Percentiles rank a stretch among this genome's conserved stretches.
Evolutionary conservation across 2,113 vertebrate genomes (phyloP).

Genomic region (Dissostichus mawsoni): DNA sequence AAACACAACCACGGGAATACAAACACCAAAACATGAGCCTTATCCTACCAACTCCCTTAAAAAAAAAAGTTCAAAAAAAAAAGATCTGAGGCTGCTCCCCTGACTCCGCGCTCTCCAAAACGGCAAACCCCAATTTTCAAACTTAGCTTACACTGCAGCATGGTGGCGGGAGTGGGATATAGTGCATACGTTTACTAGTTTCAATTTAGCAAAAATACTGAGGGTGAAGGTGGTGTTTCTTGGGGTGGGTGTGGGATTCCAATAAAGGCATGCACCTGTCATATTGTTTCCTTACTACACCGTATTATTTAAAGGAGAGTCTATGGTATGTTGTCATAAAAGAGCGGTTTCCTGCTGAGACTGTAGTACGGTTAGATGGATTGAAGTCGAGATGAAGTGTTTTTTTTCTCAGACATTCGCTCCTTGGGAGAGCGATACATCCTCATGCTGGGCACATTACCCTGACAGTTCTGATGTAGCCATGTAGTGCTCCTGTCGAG

Average conservation of each 20-base stretch:
- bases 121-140: constrained; percentile 34
- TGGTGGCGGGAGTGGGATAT: constrained; percentile 41
- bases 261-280: constrained; percentile 16
- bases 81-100: constrained; percentile 88
- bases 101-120: constrained; percentile 68
- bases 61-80: constrained; percentile 26
- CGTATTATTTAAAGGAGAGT: constrained; percentile 24
- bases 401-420: constrained; percentile 38
- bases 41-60: constrained; percentile 61
- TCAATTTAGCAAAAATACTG: constrained; percentile 24
- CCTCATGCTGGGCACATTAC: constrained; percentile 27
- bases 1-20: constrained; percentile 38
- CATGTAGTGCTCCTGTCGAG: constrained; percentile 18
- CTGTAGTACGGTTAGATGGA: constrained; percentile 51
- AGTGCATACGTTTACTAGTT: constrained; percentile 16
- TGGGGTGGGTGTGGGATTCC: constrained; percentile 32
- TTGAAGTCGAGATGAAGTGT: constrained; percentile 56
- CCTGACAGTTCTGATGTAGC: constrained; percentile 59
- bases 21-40: constrained; percentile 58
- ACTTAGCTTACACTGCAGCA: constrained; percentile 48
- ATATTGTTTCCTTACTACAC: constrained; percentile 32
- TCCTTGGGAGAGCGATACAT: constrained; percentile 30
- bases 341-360: constrained; percentile 32
- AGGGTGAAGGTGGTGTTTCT: constrained; percentile 24
- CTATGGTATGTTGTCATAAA: constrained; percentile 7